phyloP scores from a whole-genome alignment of 2,888 invertebrate genomes.

The Cistogaster globosa region DNA sequence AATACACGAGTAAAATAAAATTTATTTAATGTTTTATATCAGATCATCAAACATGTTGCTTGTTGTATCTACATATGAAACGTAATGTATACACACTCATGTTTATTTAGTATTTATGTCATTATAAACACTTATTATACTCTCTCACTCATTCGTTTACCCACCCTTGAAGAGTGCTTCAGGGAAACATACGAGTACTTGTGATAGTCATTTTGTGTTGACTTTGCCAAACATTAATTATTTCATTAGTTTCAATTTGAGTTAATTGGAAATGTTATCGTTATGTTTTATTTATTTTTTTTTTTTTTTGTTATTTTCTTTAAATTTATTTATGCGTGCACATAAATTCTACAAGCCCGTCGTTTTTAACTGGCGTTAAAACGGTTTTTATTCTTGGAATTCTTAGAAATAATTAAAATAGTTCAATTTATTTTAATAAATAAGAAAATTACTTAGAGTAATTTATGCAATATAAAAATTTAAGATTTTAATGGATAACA shows the following conservation, averaged over 20 bases:
- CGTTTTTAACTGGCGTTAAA: constrained; percentile 23
- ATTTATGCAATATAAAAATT: too few relatives aligned
- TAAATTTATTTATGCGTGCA: constrained; percentile 19
- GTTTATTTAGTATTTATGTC: constrained; percentile 43
- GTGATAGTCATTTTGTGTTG: constrained; percentile 9
- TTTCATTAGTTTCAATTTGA: constrained; percentile 65
- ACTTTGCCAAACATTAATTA: constrained; percentile 60
- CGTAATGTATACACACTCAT: background rate
- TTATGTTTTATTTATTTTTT: constrained; percentile 37
- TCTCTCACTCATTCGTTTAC: constrained; percentile 43
- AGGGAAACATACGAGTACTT: constrained; percentile 25
- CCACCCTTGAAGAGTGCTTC: constrained; percentile 46
- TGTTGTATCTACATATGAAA: background rate
- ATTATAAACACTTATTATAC: constrained; percentile 53
- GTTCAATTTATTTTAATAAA: constrained; percentile 3
- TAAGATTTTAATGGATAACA: too few relatives aligned
- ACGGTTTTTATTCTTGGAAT: constrained; percentile 8
- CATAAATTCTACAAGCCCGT: background rate
- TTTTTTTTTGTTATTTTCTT: constrained; percentile 21
- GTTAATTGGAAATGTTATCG: constrained; percentile 62
- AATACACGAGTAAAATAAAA: constrained; percentile 40
- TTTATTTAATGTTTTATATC: constrained; percentile 37
- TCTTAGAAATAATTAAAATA: constrained; percentile 10
- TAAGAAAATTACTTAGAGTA: background rate
- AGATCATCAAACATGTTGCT: constrained; percentile 44